phyloP scores from a whole-genome alignment of 2,888 invertebrate genomes.

The Nephrotoma guestfalica region DNA sequence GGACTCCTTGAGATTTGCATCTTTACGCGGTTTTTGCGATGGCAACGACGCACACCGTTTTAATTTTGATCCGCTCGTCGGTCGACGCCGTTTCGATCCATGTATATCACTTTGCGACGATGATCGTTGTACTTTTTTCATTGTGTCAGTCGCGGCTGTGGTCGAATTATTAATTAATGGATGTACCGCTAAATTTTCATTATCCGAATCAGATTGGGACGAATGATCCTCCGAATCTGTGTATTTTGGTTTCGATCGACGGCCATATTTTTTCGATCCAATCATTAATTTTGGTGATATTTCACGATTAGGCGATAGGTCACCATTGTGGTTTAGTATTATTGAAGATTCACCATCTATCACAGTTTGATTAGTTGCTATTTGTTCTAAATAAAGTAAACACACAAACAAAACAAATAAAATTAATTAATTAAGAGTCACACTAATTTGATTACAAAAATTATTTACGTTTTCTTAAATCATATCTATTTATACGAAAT shows the following conservation, averaged over 20 bases:
- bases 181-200: slow-evolving; percentile 11
- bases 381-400: neutral
- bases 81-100: slow-evolving; percentile 31
- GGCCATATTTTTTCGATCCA: slow-evolving; percentile 61
- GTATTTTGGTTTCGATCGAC: slow-evolving; percentile 45
- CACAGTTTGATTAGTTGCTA: neutral
- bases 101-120: slow-evolving; percentile 41
- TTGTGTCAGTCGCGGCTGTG: slow-evolving; percentile 15
- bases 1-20: slow-evolving; percentile 16
- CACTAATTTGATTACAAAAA: neutral
- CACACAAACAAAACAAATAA: neutral
- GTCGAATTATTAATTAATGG: slow-evolving; percentile 4
- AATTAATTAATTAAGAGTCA: neutral
- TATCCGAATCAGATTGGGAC: slow-evolving; percentile 29
- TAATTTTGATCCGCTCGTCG: slow-evolving; percentile 31
- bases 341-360: neutral
- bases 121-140: slow-evolving; percentile 35
- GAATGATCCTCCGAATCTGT: slow-evolving; percentile 19
- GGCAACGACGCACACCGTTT: slow-evolving; percentile 42
- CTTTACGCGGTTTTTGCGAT: slow-evolving; percentile 23
- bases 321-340: neutral
- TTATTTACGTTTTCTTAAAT: neutral
- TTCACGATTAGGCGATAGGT: slow-evolving; percentile 46
- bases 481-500: neutral
- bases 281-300: slow-evolving; percentile 57